These are phyloP conservation scores for Dolichallabes microphthalmus DNA, from an alignment of 2,113 vertebrate genomes.

Conservation along the genomic window DNA sequence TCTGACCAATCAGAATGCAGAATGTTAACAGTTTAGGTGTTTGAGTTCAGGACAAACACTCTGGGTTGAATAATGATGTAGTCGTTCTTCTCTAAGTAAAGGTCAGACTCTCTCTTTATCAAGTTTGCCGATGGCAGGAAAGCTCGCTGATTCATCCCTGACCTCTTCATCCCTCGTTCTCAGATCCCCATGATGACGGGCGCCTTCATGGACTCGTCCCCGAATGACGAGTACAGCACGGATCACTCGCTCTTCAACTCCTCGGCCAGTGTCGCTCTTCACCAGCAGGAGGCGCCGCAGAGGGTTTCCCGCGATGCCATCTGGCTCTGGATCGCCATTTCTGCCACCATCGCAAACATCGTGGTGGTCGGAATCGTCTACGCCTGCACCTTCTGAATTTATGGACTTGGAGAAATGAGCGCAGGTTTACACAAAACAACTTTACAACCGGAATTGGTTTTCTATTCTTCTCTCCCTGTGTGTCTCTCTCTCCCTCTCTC, in stretches of 20 bases:
- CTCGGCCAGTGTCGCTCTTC: conserved; percentile 83
- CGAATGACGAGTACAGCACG: conserved; percentile 91
- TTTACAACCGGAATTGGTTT: background rate
- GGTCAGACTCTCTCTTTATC: background rate
- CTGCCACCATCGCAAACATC: conserved; percentile 96
- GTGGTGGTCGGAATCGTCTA: conserved; percentile 96
- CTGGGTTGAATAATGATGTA: background rate
- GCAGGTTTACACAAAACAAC: background rate
- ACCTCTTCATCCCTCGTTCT: conserved; percentile 21
- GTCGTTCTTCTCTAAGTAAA: background rate
- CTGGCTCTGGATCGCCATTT: conserved; percentile 96
- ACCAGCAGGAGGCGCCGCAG: conserved; percentile 81
- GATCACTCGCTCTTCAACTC: conserved; percentile 97
- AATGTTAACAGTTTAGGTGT: background rate
- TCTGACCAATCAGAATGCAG: background rate
- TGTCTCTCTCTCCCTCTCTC: background rate
- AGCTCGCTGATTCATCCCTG: background rate
- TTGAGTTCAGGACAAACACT: background rate
- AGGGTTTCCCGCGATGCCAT: conserved; percentile 90
- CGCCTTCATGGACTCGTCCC: conserved; percentile 97
- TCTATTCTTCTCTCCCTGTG: no score
- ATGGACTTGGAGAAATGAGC: background rate
- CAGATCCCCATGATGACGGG: conserved; percentile 98
- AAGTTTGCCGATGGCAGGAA: background rate
- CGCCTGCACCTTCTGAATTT: conserved; percentile 91